Conservation (phyloP, 2,888 invertebrate species). For the Limnephilus auricula region DNA sequence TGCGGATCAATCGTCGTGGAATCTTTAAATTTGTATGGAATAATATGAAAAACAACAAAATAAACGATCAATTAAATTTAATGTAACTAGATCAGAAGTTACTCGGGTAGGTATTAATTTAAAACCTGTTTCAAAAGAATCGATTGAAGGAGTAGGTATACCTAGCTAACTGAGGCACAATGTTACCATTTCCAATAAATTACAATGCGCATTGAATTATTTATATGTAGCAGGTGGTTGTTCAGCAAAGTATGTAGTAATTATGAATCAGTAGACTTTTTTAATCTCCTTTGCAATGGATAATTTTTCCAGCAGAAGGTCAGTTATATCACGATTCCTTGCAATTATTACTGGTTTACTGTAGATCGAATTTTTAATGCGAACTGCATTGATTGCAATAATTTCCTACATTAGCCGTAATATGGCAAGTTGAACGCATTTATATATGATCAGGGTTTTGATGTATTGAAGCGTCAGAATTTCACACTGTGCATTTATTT, state of each 20-base stretch:
- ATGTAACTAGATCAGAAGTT: background rate
- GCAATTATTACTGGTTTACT: background rate
- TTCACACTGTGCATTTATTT: background rate
- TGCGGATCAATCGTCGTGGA: no score
- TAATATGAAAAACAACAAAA: background rate
- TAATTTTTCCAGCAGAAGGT: background rate
- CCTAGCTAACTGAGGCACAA: background rate
- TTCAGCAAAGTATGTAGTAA: background rate
- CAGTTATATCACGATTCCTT: background rate
- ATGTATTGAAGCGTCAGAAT: background rate
- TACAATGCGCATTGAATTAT: conserved; percentile 13
- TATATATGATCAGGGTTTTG: background rate
- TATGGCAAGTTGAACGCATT: background rate
- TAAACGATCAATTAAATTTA: background rate
- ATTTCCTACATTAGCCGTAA: background rate
- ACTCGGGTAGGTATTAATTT: background rate
- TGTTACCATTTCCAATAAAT: conserved; percentile 17
- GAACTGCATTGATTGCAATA: background rate
- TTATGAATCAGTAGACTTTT: background rate
- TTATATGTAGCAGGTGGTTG: conserved; percentile 27
- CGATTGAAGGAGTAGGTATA: background rate
- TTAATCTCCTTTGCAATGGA: background rate
- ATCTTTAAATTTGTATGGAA: no score
- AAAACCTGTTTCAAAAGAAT: background rate
- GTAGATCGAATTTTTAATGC: background rate